Evolutionary conservation across 2,113 vertebrate genomes (phyloP).

Genomic region (Nettapus auritus): DNA sequence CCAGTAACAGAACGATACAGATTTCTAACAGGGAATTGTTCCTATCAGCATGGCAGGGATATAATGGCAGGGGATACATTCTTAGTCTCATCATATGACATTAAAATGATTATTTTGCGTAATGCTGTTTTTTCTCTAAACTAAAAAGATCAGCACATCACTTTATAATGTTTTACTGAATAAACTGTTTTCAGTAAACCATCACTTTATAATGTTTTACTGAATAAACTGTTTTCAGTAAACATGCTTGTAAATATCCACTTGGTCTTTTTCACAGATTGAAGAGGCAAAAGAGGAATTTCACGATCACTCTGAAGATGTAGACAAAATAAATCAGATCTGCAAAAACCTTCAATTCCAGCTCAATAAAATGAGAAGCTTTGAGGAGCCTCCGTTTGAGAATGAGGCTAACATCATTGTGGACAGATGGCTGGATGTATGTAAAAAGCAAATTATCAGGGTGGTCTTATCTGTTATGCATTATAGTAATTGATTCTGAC

Average conservation of each 20-base stretch:
- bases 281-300: conserved; percentile 86
- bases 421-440: conserved; percentile 95
- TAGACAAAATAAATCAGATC: conserved; percentile 88
- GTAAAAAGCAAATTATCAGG: conserved; percentile 69
- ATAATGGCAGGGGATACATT: neutral
- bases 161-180: neutral
- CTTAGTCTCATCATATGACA: neutral
- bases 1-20: neutral
- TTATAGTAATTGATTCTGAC: conserved; percentile 66
- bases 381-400: conserved; percentile 86
- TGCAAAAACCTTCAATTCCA: conserved; percentile 91
- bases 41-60: neutral
- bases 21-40: neutral
- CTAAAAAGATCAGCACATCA: neutral
- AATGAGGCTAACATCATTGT: conserved; percentile 88
- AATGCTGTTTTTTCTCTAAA: neutral
- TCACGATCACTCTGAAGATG: conserved; percentile 75
- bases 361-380: conserved; percentile 90
- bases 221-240: neutral
- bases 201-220: neutral
- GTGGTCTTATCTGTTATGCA: conserved; percentile 62
- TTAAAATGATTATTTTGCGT: neutral
- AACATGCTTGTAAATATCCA: neutral
- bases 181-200: neutral
- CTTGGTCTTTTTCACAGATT: conserved; percentile 77